Evolutionary conservation across 92 coral and sea anemone species (phyloP).

Genomic region (Zoanthus gigantus): DNA sequence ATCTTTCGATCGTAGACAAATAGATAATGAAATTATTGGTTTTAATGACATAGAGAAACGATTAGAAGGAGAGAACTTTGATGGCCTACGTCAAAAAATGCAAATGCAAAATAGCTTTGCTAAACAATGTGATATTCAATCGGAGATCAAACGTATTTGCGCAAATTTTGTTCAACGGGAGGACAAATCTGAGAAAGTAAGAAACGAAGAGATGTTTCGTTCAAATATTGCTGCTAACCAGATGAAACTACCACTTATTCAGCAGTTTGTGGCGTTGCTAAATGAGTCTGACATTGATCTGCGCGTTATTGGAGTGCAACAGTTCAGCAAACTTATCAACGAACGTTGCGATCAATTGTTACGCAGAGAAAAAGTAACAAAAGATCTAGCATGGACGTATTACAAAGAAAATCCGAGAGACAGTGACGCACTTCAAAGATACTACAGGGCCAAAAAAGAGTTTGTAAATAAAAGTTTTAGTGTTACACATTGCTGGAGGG

Average conservation of each 20-base stretch:
- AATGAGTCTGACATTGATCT: not conserved
- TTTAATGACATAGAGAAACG: not conserved
- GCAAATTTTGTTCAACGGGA: conserved; percentile 5
- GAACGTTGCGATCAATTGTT: conserved; percentile 1
- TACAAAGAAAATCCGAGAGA: conserved; percentile 14
- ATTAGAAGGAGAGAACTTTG: not conserved
- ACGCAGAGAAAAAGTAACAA: conserved; percentile 7
- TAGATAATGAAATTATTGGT: conserved; percentile 12
- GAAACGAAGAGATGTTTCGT: not conserved
- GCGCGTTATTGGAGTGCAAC: not conserved
- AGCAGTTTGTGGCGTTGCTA: not conserved
- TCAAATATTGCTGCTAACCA: not conserved
- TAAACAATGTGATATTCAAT: conserved; percentile 21
- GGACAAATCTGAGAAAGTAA: not conserved
- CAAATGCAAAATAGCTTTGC: conserved; percentile 12
- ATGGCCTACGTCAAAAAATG: conserved; percentile 1
- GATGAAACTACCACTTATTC: conserved; percentile 18
- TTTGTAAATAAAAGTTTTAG: conserved; percentile 3
- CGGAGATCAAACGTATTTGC: conserved; percentile 8
- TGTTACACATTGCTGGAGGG: conserved; percentile 19
- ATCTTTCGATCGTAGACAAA: not conserved
- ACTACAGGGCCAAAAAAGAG: conserved; percentile 27
- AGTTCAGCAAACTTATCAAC: not conserved
- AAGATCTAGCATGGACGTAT: conserved; percentile 4
- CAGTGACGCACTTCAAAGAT: conserved; percentile 1